Evolutionary conservation across 2,888 invertebrate genomes (phyloP).

Genomic region (Gonocerus acuteangulatus): DNA sequence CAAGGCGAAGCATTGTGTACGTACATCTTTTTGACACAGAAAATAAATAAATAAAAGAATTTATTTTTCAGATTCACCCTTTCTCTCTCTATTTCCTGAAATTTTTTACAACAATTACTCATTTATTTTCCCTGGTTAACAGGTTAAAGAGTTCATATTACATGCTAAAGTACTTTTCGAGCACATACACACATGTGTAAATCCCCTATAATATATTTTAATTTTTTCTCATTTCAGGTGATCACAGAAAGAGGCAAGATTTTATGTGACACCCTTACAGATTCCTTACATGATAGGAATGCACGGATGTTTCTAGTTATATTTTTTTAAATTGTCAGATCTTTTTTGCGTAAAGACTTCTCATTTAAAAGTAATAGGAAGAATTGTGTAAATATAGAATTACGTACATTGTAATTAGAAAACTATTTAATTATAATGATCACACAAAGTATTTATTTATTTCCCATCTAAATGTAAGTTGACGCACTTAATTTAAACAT

Average conservation of each 20-base stretch:
- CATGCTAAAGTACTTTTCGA: no score
- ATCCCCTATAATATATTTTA: no score
- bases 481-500: background rate
- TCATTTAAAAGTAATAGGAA: background rate
- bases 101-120: no score
- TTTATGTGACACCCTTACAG: background rate
- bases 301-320: background rate
- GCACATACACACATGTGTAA: no score
- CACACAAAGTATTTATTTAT: conserved; percentile 1
- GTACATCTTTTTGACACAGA: no score
- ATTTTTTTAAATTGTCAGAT: background rate
- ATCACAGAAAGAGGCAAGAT: background rate
- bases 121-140: no score
- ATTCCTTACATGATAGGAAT: no score
- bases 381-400: background rate
- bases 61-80: no score
- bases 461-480: background rate
- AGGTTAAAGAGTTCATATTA: no score
- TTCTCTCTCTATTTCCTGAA: no score
- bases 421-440: background rate
- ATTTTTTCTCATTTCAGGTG: background rate
- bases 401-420: background rate
- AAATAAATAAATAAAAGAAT: no score
- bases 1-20: no score
- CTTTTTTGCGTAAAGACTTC: background rate